phyloP scores from a whole-genome alignment of 2,888 invertebrate genomes.

The Phaonia tiefii region DNA sequence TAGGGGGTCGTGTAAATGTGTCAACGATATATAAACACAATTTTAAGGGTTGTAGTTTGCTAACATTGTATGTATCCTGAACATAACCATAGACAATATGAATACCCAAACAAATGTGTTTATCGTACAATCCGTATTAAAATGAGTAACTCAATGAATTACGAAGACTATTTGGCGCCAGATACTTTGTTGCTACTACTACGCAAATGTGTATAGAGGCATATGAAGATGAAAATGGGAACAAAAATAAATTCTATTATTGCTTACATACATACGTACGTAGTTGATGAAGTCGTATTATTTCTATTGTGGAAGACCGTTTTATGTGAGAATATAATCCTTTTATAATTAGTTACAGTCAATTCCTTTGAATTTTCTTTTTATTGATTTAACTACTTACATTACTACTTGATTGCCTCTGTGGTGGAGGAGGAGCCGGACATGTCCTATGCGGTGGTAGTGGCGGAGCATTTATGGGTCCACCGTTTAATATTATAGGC shows the following conservation, averaged over 20 bases:
- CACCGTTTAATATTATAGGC: slow-evolving; percentile 76
- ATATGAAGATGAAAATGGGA: neutral
- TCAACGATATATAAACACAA: slow-evolving; percentile 6
- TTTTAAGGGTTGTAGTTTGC: slow-evolving; percentile 15
- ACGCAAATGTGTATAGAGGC: neutral
- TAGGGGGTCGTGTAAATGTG: neutral
- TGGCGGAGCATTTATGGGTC: slow-evolving; percentile 77
- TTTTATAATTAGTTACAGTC: no score
- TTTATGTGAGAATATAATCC: no score
- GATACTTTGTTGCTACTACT: no score
- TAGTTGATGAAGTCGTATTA: no score
- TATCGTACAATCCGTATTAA: neutral
- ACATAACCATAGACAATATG: slow-evolving; percentile 33
- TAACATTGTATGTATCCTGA: slow-evolving; percentile 12
- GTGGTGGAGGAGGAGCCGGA: slow-evolving; percentile 80
- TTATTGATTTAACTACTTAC: no score
- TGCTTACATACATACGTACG: no score
- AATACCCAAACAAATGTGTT: slow-evolving; percentile 2
- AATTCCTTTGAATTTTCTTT: no score
- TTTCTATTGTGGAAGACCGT: no score
- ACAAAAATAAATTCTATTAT: no score
- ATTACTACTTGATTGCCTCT: slow-evolving; percentile 76
- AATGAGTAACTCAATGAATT: slow-evolving; percentile 43
- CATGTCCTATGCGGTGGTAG: slow-evolving; percentile 80
- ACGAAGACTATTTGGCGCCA: slow-evolving; percentile 64